These are phyloP conservation scores for Eutrigla gurnardus DNA, from an alignment of 2,797 vertebrate genomes.

Conservation along the genomic window DNA sequence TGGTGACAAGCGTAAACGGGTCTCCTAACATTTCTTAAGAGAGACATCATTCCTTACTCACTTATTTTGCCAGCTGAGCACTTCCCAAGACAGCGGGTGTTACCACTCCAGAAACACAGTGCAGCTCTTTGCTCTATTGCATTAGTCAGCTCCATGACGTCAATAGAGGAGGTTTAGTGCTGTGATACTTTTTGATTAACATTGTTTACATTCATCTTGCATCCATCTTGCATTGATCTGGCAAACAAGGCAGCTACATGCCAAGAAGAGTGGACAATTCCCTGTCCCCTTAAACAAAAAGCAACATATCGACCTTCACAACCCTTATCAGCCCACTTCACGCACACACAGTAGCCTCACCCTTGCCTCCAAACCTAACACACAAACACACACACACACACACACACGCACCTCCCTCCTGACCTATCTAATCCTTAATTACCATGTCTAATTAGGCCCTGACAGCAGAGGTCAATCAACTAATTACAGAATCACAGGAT, in stretches of 20 bases:
- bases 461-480: constrained; percentile 85
- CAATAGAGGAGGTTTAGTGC: constrained; percentile 57
- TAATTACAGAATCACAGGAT: constrained; percentile 81
- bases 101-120: constrained; percentile 50
- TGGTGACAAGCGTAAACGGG: constrained; percentile 32
- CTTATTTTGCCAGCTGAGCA: constrained; percentile 56
- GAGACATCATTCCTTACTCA: constrained; percentile 40
- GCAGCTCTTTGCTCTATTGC: constrained; percentile 50
- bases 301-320: constrained; percentile 65
- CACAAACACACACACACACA: constrained; percentile 32
- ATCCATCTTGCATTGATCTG: constrained; percentile 57
- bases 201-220: constrained; percentile 65
- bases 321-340: constrained; percentile 59
- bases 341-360: constrained; percentile 32
- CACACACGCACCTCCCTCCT: constrained; percentile 57
- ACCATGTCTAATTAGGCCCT: constrained; percentile 82
- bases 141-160: constrained; percentile 60
- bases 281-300: constrained; percentile 64
- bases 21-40: constrained; percentile 51
- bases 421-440: constrained; percentile 82
- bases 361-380: constrained; percentile 13
- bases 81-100: constrained; percentile 48
- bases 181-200: constrained; percentile 74
- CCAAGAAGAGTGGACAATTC: constrained; percentile 46
- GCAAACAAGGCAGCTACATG: constrained; percentile 48